Evolutionary conservation across 2,113 vertebrate genomes (phyloP), one percentile per base, ranked within the genome.

Genomic region (Paradisaea rubra): DNA sequence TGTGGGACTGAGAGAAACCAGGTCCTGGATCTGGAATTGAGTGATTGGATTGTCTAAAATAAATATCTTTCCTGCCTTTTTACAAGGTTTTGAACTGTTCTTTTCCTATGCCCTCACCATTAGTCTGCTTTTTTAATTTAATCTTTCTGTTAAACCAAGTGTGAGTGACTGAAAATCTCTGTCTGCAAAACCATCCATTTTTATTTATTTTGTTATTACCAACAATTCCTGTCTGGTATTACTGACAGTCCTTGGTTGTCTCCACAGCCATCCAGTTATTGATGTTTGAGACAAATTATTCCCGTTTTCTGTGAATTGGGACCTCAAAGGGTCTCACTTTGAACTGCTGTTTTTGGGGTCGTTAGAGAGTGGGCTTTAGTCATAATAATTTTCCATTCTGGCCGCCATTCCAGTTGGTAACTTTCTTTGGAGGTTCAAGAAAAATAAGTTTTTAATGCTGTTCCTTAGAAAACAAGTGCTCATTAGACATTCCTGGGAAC

Each of bases 161-260:
- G 15, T 28, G 52, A 89, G 25, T 44, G 15, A 31, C 19, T 39
- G 31, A 59, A 86, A 93, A 39, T 42, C 4, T 11, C n/a, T n/a
- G 1, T 57, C 18, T 69, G 45, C n/a, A 66, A 54, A 73, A 13
- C 25, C 1, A 0, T 44, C 17, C 0, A 0, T 19, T 79, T 90
- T 74, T 39, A 28, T 68, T 59, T 71, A 7, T 89, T 60, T 71
- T 76, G 11, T 56, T 49, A 31, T 30, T 63, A 14, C 17, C 18
- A 23, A 11, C 21, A 17, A 9, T 57, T 72, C 31, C 37, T 33
- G 12, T 23, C 21, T 65, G 50, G 8, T 7, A 1, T 71, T 56
- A 37, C 22, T 33, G 22, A 11, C 13, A 23, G 35, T 42, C 42
- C 66, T 56, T 42, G 31, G 11, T 42, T 64, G 42, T 49, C 27